Evolutionary conservation across 2,113 vertebrate species (phyloP), one percentile per base, ranked within the genome.

Genomic region (Scolopax mira): DNA sequence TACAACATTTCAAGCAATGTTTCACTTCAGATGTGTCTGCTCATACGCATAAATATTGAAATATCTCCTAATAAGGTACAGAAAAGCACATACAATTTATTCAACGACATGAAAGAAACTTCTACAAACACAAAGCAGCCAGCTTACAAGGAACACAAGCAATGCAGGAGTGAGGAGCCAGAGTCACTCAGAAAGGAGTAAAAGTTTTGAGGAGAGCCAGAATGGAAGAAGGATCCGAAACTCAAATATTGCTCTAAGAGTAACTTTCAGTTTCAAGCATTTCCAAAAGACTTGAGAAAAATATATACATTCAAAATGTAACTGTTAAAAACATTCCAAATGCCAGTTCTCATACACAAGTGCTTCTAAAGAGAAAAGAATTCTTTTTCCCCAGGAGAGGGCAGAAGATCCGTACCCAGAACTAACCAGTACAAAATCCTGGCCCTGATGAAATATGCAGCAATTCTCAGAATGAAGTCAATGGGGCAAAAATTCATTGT

Each of bases 381-480:
- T 35, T 7, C 3, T 3, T 13, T 13, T 70, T 79, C n/a, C 71
- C 88, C 91, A 88, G 88, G 71, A 94, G 84, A 89, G 89, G 91
- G 84, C 91, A 94, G 89, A 46, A 80, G 75, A 25, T 75, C 49
- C 16, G 8, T 2, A 60, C 1, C 2, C 22, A 70, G 70, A 28
- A 85, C 37, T 17, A 39, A 33, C 37, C 48, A 18, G 37, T 3
- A 27, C 35, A 46, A 61, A 75, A 52, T 8, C 54, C 79, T 6
- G 27, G 37, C 54, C 30, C 0, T 0, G 4, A 1, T 51, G 41
- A 44, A 48, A 72, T 0, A 27, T 2, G 0, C 9, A 48, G 57
- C 58, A 33, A 8, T 18, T 48, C 41, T 27, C 22, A 3, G 8
- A 49, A 30, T 13, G 39, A 67, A 67, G n/a, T 3, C 77, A 80